These are phyloP conservation scores for Microctonus aethiopoides DNA, from an alignment of 2,888 invertebrate species.

Conservation along the genomic window DNA sequence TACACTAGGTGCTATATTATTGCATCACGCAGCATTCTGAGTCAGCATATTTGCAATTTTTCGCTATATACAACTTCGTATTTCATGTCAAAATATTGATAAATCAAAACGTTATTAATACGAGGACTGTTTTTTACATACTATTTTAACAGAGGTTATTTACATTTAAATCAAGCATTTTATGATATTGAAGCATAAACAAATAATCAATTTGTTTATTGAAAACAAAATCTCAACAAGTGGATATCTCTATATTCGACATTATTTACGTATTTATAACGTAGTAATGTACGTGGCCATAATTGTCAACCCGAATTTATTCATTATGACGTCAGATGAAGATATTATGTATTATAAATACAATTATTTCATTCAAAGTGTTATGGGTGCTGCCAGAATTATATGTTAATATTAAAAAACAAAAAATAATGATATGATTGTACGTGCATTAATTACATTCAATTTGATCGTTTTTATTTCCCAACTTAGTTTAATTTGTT, in stretches of 20 bases:
- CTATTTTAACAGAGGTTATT: not conserved
- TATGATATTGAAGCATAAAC: not conserved
- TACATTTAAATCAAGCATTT: not conserved
- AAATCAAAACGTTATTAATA: not conserved
- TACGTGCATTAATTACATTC: not conserved
- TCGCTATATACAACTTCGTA: not conserved
- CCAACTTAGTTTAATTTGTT: no score
- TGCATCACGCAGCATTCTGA: not conserved
- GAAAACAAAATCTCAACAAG: not conserved
- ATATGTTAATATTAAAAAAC: not conserved
- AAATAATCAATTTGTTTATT: not conserved
- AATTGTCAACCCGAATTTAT: not conserved
- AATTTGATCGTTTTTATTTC: not conserved
- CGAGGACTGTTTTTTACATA: not conserved
- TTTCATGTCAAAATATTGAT: not conserved
- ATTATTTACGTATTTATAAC: no score
- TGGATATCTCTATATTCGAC: no score
- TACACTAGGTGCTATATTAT: constrained; percentile 28
- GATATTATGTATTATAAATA: not conserved
- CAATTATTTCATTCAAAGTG: not conserved
- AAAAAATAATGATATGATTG: not conserved
- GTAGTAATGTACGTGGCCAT: not conserved
- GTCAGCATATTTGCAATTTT: not conserved
- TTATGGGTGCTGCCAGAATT: not conserved
- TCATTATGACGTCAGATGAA: not conserved